Base-by-base conservation (phyloP, 2,113 vertebrate species). In the Caretta caretta region DNA sequence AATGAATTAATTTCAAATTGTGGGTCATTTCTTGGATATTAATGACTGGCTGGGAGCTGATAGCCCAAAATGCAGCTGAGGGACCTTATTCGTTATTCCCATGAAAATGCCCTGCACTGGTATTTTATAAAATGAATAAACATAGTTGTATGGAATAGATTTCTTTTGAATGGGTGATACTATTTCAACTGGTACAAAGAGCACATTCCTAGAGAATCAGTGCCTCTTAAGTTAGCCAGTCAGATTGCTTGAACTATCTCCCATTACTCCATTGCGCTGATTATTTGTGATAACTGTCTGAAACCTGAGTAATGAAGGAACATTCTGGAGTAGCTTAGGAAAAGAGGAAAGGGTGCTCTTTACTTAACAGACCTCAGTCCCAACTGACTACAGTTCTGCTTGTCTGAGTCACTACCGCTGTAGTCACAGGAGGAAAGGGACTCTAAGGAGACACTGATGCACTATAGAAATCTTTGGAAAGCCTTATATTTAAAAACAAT, bases 211-310 rank as follows among this genome's bases (percentile, higher is more conserved):
- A 84, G 76, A 84, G 54, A 11, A 6, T 79, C 51, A 87, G 35
- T 95, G 51, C 83, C 76, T 76, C n/a, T 97, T 94, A 83, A 50
- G 81, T 92, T 96, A 93, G 86, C 35, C 57, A 87, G 93, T 14
- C 82, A 31, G 25, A 19, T 35, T 83, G 90, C 49, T 65, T 82
- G 72, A 96, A 29, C 49, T 20, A 4, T 93, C 14, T 65, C 42
- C 56, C 46, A 14, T 59, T 87, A 13, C 57, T 91, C 46, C 56
- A 57, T 57, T 57, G 56, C 25, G 9, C 84, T 65, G 14, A 69
- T 69, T 79, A 1, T 75, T 85, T 85, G 17, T 89, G 1, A 69
- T 83, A 92, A 93, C 12, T 51, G 51, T 79, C 84, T 42, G 42
- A 42, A 42, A 78, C 49, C 14, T 27, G 51, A 13, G 75, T 49